Conservation (phyloP, 2,113 vertebrate genomes). For the Phasianus colchicus region DNA sequence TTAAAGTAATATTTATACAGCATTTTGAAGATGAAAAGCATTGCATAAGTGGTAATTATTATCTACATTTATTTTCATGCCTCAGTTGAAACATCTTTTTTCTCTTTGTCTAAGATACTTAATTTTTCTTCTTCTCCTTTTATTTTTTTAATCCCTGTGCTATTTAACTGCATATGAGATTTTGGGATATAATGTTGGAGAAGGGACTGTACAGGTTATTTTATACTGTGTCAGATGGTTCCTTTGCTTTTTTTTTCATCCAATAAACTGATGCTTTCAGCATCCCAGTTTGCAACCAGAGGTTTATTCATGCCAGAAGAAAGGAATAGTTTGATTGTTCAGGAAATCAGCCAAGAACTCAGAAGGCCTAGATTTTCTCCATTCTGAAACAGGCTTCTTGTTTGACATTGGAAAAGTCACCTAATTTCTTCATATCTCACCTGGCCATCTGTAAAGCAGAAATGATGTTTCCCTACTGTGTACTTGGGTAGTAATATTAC, state of each 20-base stretch:
- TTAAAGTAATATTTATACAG: conserved; percentile 67
- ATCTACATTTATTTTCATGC: conserved; percentile 62
- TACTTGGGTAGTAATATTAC: background rate
- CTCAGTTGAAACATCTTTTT: conserved; percentile 65
- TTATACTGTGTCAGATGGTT: conserved; percentile 9
- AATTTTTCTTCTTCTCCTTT: conserved; percentile 1
- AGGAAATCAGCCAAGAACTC: conserved; percentile 34
- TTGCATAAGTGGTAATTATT: conserved; percentile 62
- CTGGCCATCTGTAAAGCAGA: conserved; percentile 7
- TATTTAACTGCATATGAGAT: conserved; percentile 34
- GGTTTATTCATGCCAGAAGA: conserved; percentile 32
- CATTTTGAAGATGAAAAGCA: conserved; percentile 47
- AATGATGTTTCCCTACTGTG: conserved; percentile 24
- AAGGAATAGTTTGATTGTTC: conserved; percentile 39
- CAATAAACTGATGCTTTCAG: conserved; percentile 28
- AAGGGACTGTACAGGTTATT: conserved; percentile 13
- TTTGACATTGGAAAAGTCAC: background rate
- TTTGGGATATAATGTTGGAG: background rate
- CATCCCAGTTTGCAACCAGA: conserved; percentile 27
- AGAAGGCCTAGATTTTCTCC: conserved; percentile 19
- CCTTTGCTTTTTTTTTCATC: conserved; percentile 7
- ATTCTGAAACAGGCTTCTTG: background rate
- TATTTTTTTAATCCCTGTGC: background rate
- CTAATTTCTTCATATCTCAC: background rate
- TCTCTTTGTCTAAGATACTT: conserved; percentile 25